Evolutionary conservation across 2,888 invertebrate species (phyloP).

Genomic region (Eucera pruinosa): DNA sequence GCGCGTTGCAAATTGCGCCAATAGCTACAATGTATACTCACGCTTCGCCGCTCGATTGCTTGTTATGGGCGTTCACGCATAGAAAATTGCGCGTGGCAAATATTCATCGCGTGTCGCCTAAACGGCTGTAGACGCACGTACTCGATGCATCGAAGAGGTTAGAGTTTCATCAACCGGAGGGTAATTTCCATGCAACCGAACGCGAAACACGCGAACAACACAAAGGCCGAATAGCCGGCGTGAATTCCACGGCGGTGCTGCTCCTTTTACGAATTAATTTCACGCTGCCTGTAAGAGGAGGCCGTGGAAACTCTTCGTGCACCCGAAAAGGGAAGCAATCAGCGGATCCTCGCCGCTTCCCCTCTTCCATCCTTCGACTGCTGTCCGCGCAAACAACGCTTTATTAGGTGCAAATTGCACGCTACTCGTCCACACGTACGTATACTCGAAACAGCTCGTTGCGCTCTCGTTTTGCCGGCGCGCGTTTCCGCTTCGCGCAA

Average conservation of each 20-base stretch:
- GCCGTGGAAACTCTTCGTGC: constrained; percentile 39
- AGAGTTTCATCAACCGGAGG: constrained; percentile 29
- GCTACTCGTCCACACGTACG: constrained; percentile 25
- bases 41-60: background rate
- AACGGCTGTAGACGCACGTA: background rate
- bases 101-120: constrained; percentile 45
- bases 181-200: constrained; percentile 40
- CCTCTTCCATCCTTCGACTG: background rate
- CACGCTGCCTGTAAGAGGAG: constrained; percentile 37
- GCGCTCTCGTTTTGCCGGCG: constrained; percentile 37
- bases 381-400: constrained; percentile 50
- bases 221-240: background rate
- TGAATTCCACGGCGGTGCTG: constrained; percentile 30
- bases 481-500: constrained; percentile 48
- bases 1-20: constrained; percentile 15
- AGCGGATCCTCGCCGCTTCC: constrained; percentile 49
- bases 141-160: constrained; percentile 15
- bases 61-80: constrained; percentile 1
- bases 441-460: constrained; percentile 18
- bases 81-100: constrained; percentile 28
- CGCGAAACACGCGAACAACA: too few relatives aligned
- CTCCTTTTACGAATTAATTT: constrained; percentile 45
- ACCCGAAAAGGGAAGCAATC: constrained; percentile 56
- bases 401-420: constrained; percentile 75
- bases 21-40: background rate